phyloP scores from a whole-genome alignment of 2,113 vertebrate species.

The Talpa occidentalis region DNA sequence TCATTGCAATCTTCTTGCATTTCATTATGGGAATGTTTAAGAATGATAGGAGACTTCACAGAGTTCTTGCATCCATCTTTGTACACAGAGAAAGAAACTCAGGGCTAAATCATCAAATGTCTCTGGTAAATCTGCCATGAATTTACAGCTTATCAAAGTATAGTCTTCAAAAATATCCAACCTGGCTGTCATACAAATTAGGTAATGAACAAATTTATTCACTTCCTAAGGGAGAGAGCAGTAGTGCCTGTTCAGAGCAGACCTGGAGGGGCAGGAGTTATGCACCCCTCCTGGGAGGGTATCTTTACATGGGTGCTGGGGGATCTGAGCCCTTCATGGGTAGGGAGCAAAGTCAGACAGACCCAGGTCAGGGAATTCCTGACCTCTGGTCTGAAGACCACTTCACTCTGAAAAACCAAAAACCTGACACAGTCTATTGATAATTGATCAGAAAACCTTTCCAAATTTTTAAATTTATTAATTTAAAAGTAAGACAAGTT shows the following conservation, averaged over 20 bases:
- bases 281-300: not conserved
- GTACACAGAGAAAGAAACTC: not conserved
- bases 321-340: not conserved
- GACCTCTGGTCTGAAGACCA: not conserved
- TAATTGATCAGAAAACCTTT: too few relatives aligned
- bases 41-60: not conserved
- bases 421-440: not conserved
- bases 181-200: not conserved
- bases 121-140: not conserved
- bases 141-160: not conserved
- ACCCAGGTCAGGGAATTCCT: not conserved
- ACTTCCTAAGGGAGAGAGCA: not conserved
- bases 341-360: not conserved
- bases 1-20: not conserved
- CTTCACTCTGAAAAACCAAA: not conserved
- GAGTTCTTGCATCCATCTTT: not conserved
- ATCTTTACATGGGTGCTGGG: not conserved
- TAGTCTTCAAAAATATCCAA: not conserved
- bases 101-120: not conserved
- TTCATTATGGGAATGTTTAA: not conserved
- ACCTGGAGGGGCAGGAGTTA: not conserved
- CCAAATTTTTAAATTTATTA: not conserved
- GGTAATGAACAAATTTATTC: not conserved
- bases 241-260: not conserved
- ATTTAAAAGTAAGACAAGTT: not conserved